Percentiles rank a stretch among this genome's conserved stretches.
phyloP scores from a whole-genome alignment of 2,797 vertebrate genomes.

The Pangasius sanitwongsei region DNA sequence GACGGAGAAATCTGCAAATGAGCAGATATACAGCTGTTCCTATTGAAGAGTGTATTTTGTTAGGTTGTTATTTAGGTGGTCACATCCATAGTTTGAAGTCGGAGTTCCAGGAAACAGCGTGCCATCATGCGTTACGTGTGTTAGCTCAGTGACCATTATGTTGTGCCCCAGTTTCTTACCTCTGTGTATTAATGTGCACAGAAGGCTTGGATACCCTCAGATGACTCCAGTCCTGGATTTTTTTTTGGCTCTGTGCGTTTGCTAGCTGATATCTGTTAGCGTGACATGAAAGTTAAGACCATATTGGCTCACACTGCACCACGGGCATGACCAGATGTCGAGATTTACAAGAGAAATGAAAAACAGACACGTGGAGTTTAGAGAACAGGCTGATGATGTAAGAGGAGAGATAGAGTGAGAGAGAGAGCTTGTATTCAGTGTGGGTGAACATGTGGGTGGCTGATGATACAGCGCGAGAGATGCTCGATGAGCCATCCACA shows the following conservation, averaged over 20 bases:
- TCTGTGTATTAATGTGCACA: neutral
- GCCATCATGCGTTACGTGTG: neutral
- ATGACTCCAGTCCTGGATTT: neutral
- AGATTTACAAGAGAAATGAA: slow-evolving; percentile 44
- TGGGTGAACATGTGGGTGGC: slow-evolving; percentile 30
- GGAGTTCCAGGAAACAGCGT: neutral
- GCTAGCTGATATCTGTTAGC: slow-evolving; percentile 39
- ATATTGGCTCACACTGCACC: slow-evolving; percentile 52
- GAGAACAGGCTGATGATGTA: slow-evolving; percentile 56
- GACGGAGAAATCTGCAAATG: neutral
- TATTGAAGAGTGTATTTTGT: neutral
- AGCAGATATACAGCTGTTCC: neutral
- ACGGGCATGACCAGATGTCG: slow-evolving; percentile 66
- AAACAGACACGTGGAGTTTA: slow-evolving; percentile 61
- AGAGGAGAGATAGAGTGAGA: slow-evolving; percentile 7
- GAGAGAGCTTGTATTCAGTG: slow-evolving; percentile 1
- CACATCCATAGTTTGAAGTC: neutral
- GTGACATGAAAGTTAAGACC: slow-evolving; percentile 51
- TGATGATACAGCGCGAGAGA: slow-evolving; percentile 32
- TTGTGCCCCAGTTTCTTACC: slow-evolving; percentile 3
- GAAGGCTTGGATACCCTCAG: neutral
- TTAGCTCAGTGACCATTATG: slow-evolving; percentile 14
- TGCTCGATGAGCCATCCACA: slow-evolving; percentile 52
- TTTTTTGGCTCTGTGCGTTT: slow-evolving; percentile 22
- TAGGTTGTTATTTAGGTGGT: neutral